phyloP scores from a whole-genome alignment of 2,888 invertebrate species.

The Branchipolynoe longqiensis region DNA sequence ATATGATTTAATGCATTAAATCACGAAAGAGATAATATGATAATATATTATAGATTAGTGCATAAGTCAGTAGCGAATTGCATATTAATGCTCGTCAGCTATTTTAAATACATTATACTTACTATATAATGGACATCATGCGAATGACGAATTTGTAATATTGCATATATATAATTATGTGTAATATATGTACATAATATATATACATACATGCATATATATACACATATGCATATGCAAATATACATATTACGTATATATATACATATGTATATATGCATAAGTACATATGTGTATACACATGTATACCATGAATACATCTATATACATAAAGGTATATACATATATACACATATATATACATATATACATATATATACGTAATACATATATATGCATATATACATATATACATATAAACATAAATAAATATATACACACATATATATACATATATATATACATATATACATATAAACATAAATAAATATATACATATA shows the following conservation, averaged over 20 bases:
- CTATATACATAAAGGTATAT: too few species aligned
- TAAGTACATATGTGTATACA: background rate
- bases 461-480: background rate
- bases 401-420: background rate
- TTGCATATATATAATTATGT: background rate
- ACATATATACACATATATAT: too few species aligned
- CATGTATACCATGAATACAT: too few species aligned
- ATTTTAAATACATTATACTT: too few species aligned
- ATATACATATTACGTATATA: background rate
- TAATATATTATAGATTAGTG: too few species aligned
- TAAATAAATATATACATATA: background rate
- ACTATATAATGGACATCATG: too few species aligned
- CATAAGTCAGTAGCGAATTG: too few species aligned
- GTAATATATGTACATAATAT: background rate
- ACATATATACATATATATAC: too few species aligned
- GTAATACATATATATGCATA: background rate
- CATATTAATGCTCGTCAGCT: too few species aligned
- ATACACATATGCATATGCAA: slow-evolving; percentile 61
- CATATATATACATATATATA: background rate
- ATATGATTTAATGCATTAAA: too few species aligned
- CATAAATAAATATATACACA: background rate
- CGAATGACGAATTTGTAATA: too few species aligned
- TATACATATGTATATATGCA: background rate
- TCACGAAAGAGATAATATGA: too few species aligned
- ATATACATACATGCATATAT: background rate